These are phyloP conservation scores for Cybosia mesomella DNA, from an alignment of 2,888 invertebrate genomes.

Conservation along the genomic window DNA sequence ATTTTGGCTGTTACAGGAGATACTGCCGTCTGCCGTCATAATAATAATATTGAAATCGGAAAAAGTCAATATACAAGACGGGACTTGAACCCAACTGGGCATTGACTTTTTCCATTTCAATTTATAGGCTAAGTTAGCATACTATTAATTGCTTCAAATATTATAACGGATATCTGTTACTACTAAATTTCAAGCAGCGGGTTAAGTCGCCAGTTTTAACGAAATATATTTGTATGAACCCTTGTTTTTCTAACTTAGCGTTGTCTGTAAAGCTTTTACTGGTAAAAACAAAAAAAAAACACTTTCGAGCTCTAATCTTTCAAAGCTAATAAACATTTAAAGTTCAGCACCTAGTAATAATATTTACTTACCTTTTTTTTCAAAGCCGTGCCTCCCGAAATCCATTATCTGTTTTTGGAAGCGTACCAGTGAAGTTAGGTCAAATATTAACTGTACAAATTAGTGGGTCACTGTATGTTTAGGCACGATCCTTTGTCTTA, in stretches of 20 bases:
- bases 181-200: too few species aligned
- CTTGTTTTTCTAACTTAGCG: neutral
- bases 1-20: too few species aligned
- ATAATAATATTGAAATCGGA: too few species aligned
- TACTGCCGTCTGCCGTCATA: too few species aligned
- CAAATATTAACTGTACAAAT: slow-evolving; percentile 71
- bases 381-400: slow-evolving; percentile 37
- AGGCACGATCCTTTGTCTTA: slow-evolving; percentile 48
- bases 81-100: too few species aligned
- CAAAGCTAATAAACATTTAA: slow-evolving; percentile 18
- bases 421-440: slow-evolving; percentile 57
- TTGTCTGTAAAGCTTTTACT: neutral
- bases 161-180: too few species aligned
- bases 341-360: slow-evolving; percentile 6
- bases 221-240: too few species aligned
- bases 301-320: neutral
- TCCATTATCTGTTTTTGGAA: slow-evolving; percentile 49
- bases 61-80: too few species aligned
- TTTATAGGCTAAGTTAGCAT: too few species aligned
- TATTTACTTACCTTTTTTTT: slow-evolving; percentile 20
- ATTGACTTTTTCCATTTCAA: too few species aligned
- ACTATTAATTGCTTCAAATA: too few species aligned
- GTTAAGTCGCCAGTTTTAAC: too few species aligned
- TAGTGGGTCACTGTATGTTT: slow-evolving; percentile 58
- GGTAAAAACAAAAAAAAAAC: neutral